These are phyloP conservation scores for Agrotis puta DNA, from an alignment of 2,888 invertebrate species.

Conservation along the genomic window DNA sequence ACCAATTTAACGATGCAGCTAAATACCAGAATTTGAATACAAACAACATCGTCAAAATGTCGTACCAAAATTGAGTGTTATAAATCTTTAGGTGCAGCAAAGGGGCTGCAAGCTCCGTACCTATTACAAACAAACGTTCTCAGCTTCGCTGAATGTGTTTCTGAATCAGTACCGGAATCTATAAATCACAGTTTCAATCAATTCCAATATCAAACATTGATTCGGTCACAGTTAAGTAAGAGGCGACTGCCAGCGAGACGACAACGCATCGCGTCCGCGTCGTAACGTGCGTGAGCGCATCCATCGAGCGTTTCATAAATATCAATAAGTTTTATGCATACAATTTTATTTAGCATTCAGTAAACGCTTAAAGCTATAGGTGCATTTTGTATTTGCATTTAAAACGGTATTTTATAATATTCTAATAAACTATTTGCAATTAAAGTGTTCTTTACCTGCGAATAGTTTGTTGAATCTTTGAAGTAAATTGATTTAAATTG, in stretches of 20 bases:
- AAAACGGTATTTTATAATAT: constrained; percentile 15
- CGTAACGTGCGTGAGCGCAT: constrained; percentile 70
- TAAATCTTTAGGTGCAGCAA: constrained; percentile 3
- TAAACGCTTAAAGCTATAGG: constrained; percentile 22
- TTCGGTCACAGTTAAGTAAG: constrained; percentile 55
- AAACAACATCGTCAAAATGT: not conserved
- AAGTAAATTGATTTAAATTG: not conserved
- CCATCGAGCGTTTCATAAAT: constrained; percentile 55
- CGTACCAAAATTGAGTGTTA: not conserved
- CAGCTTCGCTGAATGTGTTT: constrained; percentile 31
- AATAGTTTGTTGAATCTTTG: constrained; percentile 3
- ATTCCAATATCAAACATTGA: constrained; percentile 58
- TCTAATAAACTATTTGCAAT: not conserved
- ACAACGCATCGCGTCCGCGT: constrained; percentile 18
- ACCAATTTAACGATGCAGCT: too few relatives aligned
- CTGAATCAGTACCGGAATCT: constrained; percentile 38
- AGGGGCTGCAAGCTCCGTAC: not conserved
- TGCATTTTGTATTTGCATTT: constrained; percentile 12
- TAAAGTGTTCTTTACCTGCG: not conserved
- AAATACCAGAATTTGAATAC: too few relatives aligned
- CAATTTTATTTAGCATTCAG: constrained; percentile 66
- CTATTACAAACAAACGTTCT: not conserved
- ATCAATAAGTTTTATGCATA: constrained; percentile 69
- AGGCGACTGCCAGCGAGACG: constrained; percentile 30
- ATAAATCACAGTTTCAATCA: constrained; percentile 57